A percentile compares a stretch with the other conserved stretches of the same genome.
Evolutionary conservation across 2,113 vertebrate genomes (phyloP).

Genomic region (Piaya cayana): DNA sequence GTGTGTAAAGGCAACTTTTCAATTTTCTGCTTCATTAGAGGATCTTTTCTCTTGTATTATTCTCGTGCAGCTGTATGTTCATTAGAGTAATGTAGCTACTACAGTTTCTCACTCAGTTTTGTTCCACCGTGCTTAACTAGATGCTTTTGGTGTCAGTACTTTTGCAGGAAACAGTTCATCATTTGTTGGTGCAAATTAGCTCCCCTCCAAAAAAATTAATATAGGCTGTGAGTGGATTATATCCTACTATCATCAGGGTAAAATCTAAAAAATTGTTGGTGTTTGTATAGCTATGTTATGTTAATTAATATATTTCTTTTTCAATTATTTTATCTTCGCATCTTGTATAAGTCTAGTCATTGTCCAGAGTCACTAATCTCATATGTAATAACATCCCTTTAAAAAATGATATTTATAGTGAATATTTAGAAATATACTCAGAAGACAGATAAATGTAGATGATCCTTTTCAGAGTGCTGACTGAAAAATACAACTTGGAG

Average conservation of each 20-base stretch:
- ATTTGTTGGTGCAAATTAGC: not conserved
- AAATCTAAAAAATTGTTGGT: not conserved
- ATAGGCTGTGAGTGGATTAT: not conserved
- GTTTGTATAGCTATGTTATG: not conserved
- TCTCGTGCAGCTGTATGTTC: not conserved
- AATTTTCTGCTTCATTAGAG: constrained; percentile 1
- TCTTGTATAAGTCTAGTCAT: not conserved
- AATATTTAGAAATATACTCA: not conserved
- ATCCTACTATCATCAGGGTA: not conserved
- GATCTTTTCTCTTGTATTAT: not conserved
- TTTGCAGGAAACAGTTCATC: not conserved
- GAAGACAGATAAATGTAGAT: not conserved
- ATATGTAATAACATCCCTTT: not conserved
- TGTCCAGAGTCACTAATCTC: not conserved
- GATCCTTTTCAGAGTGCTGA: not conserved
- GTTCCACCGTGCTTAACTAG: not conserved
- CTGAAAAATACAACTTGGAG: not conserved
- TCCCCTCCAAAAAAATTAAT: not conserved
- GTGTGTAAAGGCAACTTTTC: not conserved
- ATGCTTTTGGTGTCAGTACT: not conserved
- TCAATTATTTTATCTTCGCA: not conserved
- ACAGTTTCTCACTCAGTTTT: not conserved
- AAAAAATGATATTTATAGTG: not conserved
- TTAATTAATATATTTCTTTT: not conserved
- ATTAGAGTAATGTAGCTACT: not conserved